phyloP scores from a whole-genome alignment of 2,113 vertebrate genomes.

The Lampris megalopsis region DNA sequence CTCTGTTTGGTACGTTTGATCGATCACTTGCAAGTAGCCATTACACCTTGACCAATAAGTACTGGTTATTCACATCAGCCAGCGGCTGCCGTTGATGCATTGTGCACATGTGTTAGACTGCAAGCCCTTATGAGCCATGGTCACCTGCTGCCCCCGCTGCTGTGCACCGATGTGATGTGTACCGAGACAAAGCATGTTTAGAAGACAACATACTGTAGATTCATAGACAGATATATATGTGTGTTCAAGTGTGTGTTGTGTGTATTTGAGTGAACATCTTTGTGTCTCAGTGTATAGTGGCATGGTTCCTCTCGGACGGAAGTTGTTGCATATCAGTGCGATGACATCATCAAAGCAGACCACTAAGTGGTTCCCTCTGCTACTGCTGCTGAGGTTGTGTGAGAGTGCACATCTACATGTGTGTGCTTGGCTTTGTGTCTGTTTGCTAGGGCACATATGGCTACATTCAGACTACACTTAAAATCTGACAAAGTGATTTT shows the following conservation, averaged over 20 bases:
- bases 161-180: no score
- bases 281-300: constrained; percentile 35
- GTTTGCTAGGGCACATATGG: neutral
- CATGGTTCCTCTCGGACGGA: constrained; percentile 78
- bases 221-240: neutral
- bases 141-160: no score
- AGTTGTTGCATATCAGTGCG: constrained; percentile 72
- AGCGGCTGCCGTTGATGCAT: no score
- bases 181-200: constrained; percentile 11
- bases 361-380: constrained; percentile 85
- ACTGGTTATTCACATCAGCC: no score
- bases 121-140: no score
- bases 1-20: no score
- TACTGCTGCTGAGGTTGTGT: constrained; percentile 41
- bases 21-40: no score
- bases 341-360: constrained; percentile 85
- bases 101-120: no score
- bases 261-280: neutral
- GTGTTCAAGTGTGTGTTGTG: constrained; percentile 22
- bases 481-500: no score
- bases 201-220: constrained; percentile 36
- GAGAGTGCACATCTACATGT: neutral
- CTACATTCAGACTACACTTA: no score
- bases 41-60: no score
- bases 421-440: neutral